Evolutionary conservation across 2,113 vertebrate genomes (phyloP), one percentile per base, ranked within the genome.

Genomic region (Drymodes brunneopygia): DNA sequence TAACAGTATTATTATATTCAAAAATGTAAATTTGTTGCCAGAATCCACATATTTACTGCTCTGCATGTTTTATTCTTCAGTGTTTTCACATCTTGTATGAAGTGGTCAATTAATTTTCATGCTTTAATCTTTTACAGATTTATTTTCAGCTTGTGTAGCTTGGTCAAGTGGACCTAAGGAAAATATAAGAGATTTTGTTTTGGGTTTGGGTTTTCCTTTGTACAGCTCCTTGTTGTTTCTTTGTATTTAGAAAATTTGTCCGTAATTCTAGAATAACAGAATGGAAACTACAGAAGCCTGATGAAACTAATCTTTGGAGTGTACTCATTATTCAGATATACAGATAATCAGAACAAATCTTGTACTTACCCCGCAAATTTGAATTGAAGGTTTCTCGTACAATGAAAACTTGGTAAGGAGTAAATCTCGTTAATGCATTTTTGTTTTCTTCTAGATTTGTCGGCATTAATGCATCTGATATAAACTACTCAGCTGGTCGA

Each of bases 401-500:
- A 2, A 38, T 44, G 25, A 51, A 86, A 64, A 69, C 48, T 74
- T 73, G 56, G 22, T 48, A 56, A 92, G 81, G 83, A 90, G 45
- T 74, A 77, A 88, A 89, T 48, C 33, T 78, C 33, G 27, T 88
- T 97, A 97, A 97, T 90, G 21, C 50, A 8, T 89, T 71, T 79
- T 97, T 97, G 92, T 97, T 97, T 97, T 83, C 92, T 97, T 97
- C 96, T 97, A 99, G 99, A 96, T 99, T 98, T 98, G 98, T 99
- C 75, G 99, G 99, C 95, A 98, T 99, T 97, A 99, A 99, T 74
- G 99, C 99, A 36, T 99, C 99, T 56, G 99, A 99, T 92, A 98
- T 99, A 97, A 99, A 99, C 98, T 99, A 98, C 96, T 98, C 98
- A 3, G 99, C 99, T 1, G 99, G 99, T 64, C 98, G 98, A 23